These are phyloP conservation scores for Carpatolechia fugitivella DNA, from an alignment of 2,888 invertebrate species.

Conservation along the genomic window DNA sequence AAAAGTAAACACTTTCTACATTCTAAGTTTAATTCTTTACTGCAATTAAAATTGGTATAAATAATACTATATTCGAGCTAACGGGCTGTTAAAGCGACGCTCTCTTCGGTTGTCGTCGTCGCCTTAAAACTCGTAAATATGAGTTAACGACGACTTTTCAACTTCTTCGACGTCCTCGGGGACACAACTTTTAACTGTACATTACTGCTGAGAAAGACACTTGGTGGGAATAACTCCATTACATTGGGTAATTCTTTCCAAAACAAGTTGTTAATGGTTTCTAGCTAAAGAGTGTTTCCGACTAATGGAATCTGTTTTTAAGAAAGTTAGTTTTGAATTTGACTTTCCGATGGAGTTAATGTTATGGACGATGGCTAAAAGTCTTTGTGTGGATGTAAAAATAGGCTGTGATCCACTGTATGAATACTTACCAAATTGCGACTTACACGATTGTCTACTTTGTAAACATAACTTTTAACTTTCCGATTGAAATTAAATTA, in stretches of 20 bases:
- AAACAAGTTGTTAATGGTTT: constrained; percentile 6
- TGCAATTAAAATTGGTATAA: too few species aligned
- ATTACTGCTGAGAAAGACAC: constrained; percentile 3
- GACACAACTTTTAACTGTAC: constrained; percentile 5
- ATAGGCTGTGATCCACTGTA: too few species aligned
- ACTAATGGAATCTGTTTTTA: constrained; percentile 2
- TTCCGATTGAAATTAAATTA: too few species aligned
- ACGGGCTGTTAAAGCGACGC: too few species aligned
- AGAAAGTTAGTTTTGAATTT: background rate
- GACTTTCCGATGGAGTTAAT: background rate
- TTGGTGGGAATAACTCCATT: constrained; percentile 5
- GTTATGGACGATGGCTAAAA: background rate
- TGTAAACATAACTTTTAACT: too few species aligned
- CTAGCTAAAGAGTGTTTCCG: background rate
- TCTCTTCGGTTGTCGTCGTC: background rate
- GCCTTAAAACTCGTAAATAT: constrained; percentile 1
- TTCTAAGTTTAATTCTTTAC: too few species aligned
- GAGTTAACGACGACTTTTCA: constrained; percentile 7
- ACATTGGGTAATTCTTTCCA: constrained; percentile 1
- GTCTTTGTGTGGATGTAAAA: background rate
- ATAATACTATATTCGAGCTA: too few species aligned
- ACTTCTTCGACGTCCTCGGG: background rate
- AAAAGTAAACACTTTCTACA: too few species aligned
- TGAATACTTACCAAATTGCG: too few species aligned
- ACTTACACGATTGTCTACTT: too few species aligned